These are phyloP conservation scores for Dolichomitus sp. DNA, from an alignment of 2,888 invertebrate genomes.

Conservation along the genomic window DNA sequence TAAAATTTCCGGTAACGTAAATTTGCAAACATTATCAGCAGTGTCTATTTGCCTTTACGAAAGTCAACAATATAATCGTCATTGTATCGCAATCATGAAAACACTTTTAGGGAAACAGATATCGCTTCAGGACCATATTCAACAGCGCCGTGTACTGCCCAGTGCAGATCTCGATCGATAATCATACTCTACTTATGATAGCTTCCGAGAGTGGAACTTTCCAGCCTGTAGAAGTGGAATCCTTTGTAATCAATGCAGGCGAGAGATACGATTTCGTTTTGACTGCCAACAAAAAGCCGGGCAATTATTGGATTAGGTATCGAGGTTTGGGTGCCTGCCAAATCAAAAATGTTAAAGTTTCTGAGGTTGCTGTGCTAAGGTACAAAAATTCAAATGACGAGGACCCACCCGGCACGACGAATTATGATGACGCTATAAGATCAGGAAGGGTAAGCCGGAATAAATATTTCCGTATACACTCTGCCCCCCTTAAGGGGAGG, in stretches of 20 bases:
- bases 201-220: conserved; percentile 82
- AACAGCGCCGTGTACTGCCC: conserved; percentile 85
- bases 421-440: conserved; percentile 73
- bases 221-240: conserved; percentile 81
- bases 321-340: conserved; percentile 81
- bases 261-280: conserved; percentile 87
- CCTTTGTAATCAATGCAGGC: conserved; percentile 85
- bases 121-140: conserved; percentile 82
- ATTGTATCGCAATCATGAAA: neutral
- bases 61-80: neutral
- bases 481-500: no score
- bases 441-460: conserved; percentile 74
- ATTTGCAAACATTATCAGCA: neutral
- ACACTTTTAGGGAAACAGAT: conserved; percentile 75
- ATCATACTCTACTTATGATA: conserved; percentile 81
- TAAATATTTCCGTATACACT: neutral
- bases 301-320: conserved; percentile 86
- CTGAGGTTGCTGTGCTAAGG: conserved; percentile 71
- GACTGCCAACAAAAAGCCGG: conserved; percentile 79
- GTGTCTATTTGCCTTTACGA: neutral
- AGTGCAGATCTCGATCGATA: conserved; percentile 83
- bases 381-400: conserved; percentile 60
- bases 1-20: no score
- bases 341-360: conserved; percentile 43
- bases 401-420: conserved; percentile 64